These are phyloP conservation scores for Pholis gunnellus DNA, from an alignment of 2,113 vertebrate genomes.

Conservation along the genomic window DNA sequence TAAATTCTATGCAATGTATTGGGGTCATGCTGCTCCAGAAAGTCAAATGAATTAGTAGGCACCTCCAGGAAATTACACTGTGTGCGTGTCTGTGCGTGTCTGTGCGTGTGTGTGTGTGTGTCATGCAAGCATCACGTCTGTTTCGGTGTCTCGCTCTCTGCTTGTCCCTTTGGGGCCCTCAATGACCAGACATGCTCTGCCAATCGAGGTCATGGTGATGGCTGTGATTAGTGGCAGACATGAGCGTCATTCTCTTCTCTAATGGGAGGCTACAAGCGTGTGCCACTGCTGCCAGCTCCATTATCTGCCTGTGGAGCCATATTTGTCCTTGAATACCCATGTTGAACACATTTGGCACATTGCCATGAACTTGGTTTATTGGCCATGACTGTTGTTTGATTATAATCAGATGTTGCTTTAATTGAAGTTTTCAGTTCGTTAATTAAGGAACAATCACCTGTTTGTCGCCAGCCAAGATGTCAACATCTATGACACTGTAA, in stretches of 20 bases:
- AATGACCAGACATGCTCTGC: constrained; percentile 71
- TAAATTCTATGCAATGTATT: constrained; percentile 53
- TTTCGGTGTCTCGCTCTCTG: constrained; percentile 46
- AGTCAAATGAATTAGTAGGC: constrained; percentile 73
- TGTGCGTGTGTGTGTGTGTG: not conserved
- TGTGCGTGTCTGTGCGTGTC: constrained; percentile 9
- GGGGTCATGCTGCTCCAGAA: constrained; percentile 71
- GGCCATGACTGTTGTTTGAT: constrained; percentile 54
- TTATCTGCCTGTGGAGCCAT: constrained; percentile 40
- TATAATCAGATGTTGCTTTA: constrained; percentile 21
- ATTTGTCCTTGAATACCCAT: constrained; percentile 45
- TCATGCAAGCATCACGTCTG: constrained; percentile 52
- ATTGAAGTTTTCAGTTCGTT: constrained; percentile 30
- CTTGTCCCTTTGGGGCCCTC: constrained; percentile 57
- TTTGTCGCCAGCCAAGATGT: constrained; percentile 8
- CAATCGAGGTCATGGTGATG: constrained; percentile 74
- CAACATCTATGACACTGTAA: not conserved
- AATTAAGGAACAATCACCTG: constrained; percentile 32
- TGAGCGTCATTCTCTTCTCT: constrained; percentile 54
- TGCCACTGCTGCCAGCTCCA: constrained; percentile 46
- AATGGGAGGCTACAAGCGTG: constrained; percentile 51
- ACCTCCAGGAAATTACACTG: constrained; percentile 71
- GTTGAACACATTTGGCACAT: constrained; percentile 41
- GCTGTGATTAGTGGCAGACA: constrained; percentile 67
- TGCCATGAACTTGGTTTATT: constrained; percentile 44